A percentile compares a stretch with the other conserved stretches of the same genome.
These are phyloP conservation scores for Prunella strophiata DNA, from an alignment of 2,797 vertebrate species.

Conservation along the genomic window DNA sequence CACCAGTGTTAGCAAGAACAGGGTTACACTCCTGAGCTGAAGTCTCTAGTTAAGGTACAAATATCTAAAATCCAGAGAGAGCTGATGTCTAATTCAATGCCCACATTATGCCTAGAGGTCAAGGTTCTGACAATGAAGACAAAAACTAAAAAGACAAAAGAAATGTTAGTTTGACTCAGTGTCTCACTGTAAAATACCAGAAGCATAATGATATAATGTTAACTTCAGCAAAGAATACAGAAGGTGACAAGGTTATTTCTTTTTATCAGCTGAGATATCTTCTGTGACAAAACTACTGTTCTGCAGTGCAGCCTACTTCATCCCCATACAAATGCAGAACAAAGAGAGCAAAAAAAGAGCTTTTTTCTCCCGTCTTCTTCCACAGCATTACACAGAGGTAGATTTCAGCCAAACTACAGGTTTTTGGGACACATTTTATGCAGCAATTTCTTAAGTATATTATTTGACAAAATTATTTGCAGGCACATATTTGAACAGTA, in stretches of 20 bases:
- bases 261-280: conserved; percentile 40
- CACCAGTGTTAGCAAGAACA: background rate
- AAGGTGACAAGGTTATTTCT: conserved; percentile 62
- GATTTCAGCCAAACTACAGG: background rate
- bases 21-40: background rate
- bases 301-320: conserved; percentile 39
- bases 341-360: background rate
- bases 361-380: background rate
- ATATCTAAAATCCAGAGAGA: conserved; percentile 2
- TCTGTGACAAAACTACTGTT: conserved; percentile 35
- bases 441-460: background rate
- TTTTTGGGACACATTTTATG: background rate
- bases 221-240: conserved; percentile 50
- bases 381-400: background rate
- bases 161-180: conserved; percentile 8
- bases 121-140: conserved; percentile 25
- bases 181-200: background rate
- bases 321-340: conserved; percentile 38
- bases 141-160: conserved; percentile 49
- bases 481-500: background rate
- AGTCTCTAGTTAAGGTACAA: background rate
- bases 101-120: conserved; percentile 13
- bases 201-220: conserved; percentile 36
- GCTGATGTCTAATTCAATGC: conserved; percentile 28
- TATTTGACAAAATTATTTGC: conserved; percentile 3